Conservation (phyloP, 2,113 vertebrate species). For the Etia nguti region DNA sequence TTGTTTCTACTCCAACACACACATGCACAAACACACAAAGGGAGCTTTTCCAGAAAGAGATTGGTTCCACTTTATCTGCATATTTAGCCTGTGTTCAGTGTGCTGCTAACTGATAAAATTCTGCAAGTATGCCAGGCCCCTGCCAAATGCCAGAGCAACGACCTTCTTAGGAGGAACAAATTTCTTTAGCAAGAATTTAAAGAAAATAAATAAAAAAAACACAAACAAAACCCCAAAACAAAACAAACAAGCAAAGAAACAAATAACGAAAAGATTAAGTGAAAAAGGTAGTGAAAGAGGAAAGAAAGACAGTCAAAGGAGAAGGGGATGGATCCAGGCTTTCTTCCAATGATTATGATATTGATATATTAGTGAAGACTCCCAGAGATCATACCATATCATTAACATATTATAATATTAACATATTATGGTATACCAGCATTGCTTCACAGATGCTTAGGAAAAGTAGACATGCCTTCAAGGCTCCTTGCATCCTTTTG, state of each 20-base stretch:
- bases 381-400: not conserved
- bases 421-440: constrained; percentile 26
- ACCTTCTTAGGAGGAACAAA: constrained; percentile 55
- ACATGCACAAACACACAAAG: not conserved
- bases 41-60: constrained; percentile 46
- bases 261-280: not conserved
- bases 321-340: constrained; percentile 32
- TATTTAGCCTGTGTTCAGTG: constrained; percentile 54
- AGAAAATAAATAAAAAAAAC: constrained; percentile 2
- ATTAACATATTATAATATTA: constrained; percentile 20
- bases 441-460: constrained; percentile 60
- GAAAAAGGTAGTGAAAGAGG: not conserved
- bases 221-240: not conserved
- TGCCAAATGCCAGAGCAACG: constrained; percentile 49
- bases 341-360: constrained; percentile 49
- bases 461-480: constrained; percentile 46
- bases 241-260: not conserved
- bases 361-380: constrained; percentile 29
- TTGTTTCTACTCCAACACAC: not conserved
- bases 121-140: constrained; percentile 44
- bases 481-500: constrained; percentile 30
- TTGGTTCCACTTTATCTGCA: constrained; percentile 63
- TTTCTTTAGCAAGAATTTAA: constrained; percentile 27
- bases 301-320: not conserved
- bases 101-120: constrained; percentile 65